These are phyloP conservation scores for Chionis minor DNA, from an alignment of 2,113 vertebrate genomes.

Conservation along the genomic window DNA sequence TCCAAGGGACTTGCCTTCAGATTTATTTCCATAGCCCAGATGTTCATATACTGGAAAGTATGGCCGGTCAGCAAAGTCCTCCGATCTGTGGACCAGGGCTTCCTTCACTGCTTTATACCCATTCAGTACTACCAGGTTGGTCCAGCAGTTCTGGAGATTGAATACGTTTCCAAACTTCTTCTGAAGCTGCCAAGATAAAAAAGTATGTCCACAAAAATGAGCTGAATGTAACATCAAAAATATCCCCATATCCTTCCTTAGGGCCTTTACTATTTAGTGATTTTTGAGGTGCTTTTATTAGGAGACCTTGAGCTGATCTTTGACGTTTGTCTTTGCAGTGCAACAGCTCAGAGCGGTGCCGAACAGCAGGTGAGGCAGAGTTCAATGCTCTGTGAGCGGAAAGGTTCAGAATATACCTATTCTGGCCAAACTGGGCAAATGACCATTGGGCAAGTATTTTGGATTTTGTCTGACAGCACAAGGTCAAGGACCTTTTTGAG, in stretches of 20 bases:
- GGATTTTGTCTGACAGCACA: not conserved
- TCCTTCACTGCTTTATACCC: slow-evolving; percentile 62
- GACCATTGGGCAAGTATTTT: not conserved
- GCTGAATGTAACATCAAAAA: not conserved
- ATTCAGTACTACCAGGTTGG: slow-evolving; percentile 56
- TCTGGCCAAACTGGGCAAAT: not conserved
- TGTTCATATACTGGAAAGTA: not conserved
- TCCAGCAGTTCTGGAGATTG: slow-evolving; percentile 67
- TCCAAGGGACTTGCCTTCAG: slow-evolving; percentile 52
- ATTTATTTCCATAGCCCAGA: not conserved
- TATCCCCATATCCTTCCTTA: not conserved
- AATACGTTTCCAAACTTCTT: slow-evolving; percentile 69
- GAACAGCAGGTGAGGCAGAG: not conserved
- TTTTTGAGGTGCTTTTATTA: not conserved
- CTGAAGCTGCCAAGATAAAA: slow-evolving; percentile 53
- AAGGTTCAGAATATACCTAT: not conserved
- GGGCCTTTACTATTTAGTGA: not conserved
- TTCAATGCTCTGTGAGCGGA: not conserved
- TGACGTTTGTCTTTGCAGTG: not conserved
- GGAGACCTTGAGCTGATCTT: not conserved
- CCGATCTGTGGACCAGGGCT: slow-evolving; percentile 48
- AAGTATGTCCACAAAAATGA: not conserved
- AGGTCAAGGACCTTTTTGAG: not conserved
- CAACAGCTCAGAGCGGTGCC: not conserved
- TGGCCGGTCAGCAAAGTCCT: slow-evolving; percentile 70